These are phyloP conservation scores for Ptyas mucosa DNA, from an alignment of 2,113 vertebrate species.

Conservation along the genomic window DNA sequence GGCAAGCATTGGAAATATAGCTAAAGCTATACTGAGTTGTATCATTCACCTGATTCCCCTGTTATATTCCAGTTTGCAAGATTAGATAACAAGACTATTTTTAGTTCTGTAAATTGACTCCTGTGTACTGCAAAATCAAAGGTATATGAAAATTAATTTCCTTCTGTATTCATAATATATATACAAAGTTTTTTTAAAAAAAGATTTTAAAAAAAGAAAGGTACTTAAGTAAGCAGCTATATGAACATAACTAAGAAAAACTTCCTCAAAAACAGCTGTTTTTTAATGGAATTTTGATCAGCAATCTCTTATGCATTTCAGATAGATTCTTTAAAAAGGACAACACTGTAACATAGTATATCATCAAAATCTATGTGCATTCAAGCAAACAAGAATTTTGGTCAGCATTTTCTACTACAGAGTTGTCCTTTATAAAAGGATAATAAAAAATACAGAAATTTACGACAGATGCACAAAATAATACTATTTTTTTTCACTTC, in stretches of 20 bases:
- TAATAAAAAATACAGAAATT: not conserved
- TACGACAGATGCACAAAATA: not conserved
- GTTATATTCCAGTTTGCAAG: slow-evolving; percentile 41
- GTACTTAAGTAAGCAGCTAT: not conserved
- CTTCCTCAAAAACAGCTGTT: not conserved
- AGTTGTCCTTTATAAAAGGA: not conserved
- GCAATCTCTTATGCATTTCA: not conserved
- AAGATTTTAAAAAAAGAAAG: not conserved
- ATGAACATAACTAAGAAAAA: not conserved
- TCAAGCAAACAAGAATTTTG: not conserved
- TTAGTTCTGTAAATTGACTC: slow-evolving; percentile 33
- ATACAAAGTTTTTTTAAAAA: not conserved
- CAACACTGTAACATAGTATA: not conserved
- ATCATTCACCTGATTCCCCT: slow-evolving; percentile 50
- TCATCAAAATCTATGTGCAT: not conserved
- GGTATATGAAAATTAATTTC: slow-evolving; percentile 46
- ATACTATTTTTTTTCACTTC: too few species aligned
- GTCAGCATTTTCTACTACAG: not conserved
- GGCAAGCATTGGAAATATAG: slow-evolving; percentile 48
- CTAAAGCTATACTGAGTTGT: slow-evolving; percentile 50
- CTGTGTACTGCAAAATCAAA: slow-evolving; percentile 33
- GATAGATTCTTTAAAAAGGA: not conserved
- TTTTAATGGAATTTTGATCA: not conserved
- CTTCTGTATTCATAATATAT: slow-evolving; percentile 25
- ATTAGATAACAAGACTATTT: slow-evolving; percentile 57